Evolutionary conservation across 1,140 invertebrate genomes (phyloP).

Genomic region (Cherax destructor): DNA sequence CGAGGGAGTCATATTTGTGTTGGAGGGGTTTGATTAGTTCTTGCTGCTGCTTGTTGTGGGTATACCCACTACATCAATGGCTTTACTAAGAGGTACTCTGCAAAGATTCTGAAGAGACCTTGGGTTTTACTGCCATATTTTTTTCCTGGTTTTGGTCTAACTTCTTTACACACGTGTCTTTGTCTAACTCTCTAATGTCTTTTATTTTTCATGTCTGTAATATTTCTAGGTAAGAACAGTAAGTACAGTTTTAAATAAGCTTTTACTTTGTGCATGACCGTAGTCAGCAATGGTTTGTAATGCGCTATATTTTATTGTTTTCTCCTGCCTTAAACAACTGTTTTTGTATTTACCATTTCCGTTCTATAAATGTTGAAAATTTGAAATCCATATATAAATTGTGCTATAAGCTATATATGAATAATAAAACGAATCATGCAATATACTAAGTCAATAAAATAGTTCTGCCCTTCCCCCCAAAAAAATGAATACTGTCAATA

Average conservation of each 20-base stretch:
- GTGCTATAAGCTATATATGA: too few species aligned
- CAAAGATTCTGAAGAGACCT: not conserved
- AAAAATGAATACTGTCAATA: not conserved
- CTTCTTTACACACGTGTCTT: not conserved
- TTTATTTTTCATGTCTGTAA: constrained; percentile 44
- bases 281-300: not conserved
- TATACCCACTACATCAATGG: not conserved
- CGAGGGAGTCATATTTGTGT: not conserved
- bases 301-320: not conserved
- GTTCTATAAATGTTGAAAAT: too few species aligned
- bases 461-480: not conserved
- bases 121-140: not conserved
- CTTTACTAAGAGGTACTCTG: constrained; percentile 20
- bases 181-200: constrained; percentile 16
- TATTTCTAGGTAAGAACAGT: constrained; percentile 54
- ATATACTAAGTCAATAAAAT: not conserved
- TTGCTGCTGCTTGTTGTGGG: not conserved
- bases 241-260: constrained; percentile 10
- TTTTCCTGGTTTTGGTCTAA: constrained; percentile 18
- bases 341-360: not conserved
- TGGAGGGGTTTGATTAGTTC: not conserved
- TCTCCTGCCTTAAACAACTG: not conserved
- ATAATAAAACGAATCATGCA: not conserved
- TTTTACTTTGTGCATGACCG: not conserved
- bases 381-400: too few species aligned